phyloP scores from a whole-genome alignment of 2,113 vertebrate species.

The Platycercus adscitus region DNA sequence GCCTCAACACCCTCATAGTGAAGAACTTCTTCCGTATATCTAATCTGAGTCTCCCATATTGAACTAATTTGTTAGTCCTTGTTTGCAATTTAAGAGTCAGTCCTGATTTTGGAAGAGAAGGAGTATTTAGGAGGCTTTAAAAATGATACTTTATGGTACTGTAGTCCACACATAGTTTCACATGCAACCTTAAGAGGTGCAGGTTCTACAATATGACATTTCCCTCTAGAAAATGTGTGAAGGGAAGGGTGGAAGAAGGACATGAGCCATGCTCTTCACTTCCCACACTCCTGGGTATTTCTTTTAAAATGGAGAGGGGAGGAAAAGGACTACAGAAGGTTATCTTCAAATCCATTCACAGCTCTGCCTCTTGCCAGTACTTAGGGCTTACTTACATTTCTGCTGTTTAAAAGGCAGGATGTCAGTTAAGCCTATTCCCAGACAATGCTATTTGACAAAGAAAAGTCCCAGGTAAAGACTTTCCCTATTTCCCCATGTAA shows the following conservation, averaged over 20 bases:
- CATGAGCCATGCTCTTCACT: not conserved
- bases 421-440: not conserved
- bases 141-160: not conserved
- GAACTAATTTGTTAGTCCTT: not conserved
- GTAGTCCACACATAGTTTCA: not conserved
- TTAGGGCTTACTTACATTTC: not conserved
- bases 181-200: not conserved
- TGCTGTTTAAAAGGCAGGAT: not conserved
- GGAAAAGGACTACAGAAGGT: not conserved
- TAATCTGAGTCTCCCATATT: not conserved
- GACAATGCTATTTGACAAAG: fast-evolving
- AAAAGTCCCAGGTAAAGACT: not conserved
- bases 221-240: fast-evolving
- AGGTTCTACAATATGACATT: not conserved
- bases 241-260: not conserved
- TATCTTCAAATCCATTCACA: not conserved
- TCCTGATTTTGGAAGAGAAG: not conserved
- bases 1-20: not conserved
- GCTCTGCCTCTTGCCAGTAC: not conserved
- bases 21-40: not conserved
- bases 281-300: not conserved
- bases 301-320: not conserved
- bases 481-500: not conserved
- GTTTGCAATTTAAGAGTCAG: not conserved
- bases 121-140: not conserved